Percentiles rank a stretch among this genome's conserved stretches.
These are phyloP conservation scores for Artemisiospiza belli DNA, from an alignment of 2,113 vertebrate species.

Conservation along the genomic window DNA sequence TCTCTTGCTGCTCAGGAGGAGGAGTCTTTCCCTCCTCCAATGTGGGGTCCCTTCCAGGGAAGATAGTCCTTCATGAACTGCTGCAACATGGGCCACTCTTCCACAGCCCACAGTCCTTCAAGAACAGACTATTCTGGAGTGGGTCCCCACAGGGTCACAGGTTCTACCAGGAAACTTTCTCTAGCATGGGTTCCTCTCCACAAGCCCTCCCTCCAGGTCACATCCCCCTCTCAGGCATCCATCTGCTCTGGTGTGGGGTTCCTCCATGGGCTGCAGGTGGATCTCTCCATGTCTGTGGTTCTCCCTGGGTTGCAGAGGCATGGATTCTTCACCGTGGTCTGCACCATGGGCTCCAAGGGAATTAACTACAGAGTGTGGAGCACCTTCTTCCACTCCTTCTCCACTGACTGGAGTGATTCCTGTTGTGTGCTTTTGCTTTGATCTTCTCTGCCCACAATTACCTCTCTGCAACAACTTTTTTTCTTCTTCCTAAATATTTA, in stretches of 20 bases:
- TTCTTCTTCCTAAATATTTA: not conserved
- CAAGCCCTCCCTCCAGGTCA: not conserved
- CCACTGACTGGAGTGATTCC: not conserved
- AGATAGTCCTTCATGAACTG: not conserved
- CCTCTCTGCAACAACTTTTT: not conserved
- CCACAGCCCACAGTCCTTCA: not conserved
- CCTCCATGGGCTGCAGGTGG: not conserved
- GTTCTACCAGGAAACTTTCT: not conserved
- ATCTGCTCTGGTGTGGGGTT: not conserved
- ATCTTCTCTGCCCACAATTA: not conserved
- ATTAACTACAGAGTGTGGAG: not conserved
- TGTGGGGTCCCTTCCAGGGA: fast-evolving
- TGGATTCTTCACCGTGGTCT: not conserved
- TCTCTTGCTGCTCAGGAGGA: not conserved
- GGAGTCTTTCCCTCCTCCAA: not conserved
- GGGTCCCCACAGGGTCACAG: too few relatives aligned
- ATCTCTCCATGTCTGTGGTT: not conserved
- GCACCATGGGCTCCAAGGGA: not conserved
- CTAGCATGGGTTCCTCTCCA: not conserved
- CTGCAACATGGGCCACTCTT: not conserved
- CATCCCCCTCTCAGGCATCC: not conserved
- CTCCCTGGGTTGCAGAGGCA: not conserved
- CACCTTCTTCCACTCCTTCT: not conserved
- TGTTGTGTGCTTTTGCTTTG: not conserved
- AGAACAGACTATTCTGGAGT: not conserved